phyloP scores from a whole-genome alignment of 2,797 vertebrate genomes.

The Chiloscyllium punctatum region DNA sequence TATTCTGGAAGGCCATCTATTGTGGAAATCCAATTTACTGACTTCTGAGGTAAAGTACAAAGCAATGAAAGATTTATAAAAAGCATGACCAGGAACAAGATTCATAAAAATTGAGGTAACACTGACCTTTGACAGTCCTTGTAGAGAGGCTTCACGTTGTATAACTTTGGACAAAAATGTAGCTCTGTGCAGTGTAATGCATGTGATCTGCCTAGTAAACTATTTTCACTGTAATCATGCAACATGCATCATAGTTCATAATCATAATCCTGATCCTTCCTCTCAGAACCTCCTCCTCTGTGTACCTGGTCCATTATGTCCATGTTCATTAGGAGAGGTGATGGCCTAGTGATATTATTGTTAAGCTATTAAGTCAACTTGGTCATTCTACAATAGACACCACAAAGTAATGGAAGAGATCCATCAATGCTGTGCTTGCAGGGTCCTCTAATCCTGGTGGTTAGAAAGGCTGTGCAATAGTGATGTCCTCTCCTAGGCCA shows the following conservation, averaged over 20 bases:
- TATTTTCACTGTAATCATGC: not conserved
- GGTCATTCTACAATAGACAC: not conserved
- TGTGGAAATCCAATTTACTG: not conserved
- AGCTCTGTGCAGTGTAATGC: not conserved
- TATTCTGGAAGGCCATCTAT: not conserved
- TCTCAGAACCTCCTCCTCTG: not conserved
- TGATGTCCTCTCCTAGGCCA: too few relatives aligned
- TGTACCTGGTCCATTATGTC: not conserved
- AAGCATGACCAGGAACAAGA: not conserved
- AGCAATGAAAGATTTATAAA: not conserved
- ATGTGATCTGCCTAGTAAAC: not conserved
- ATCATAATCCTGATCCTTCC: not conserved
- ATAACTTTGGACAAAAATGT: not conserved
- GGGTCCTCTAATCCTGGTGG: too few relatives aligned
- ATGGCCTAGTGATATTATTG: too few relatives aligned
- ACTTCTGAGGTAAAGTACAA: not conserved
- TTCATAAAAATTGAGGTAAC: not conserved
- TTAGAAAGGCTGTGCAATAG: too few relatives aligned
- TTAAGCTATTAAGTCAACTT: not conserved
- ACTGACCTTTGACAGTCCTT: not conserved
- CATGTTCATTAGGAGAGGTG: too few relatives aligned
- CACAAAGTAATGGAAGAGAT: not conserved
- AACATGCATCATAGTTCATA: too few relatives aligned
- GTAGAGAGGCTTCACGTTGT: not conserved
- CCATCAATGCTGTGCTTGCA: not conserved